Conservation (phyloP, 2,888 invertebrate genomes). For the Agonopterix subpropinquella region DNA sequence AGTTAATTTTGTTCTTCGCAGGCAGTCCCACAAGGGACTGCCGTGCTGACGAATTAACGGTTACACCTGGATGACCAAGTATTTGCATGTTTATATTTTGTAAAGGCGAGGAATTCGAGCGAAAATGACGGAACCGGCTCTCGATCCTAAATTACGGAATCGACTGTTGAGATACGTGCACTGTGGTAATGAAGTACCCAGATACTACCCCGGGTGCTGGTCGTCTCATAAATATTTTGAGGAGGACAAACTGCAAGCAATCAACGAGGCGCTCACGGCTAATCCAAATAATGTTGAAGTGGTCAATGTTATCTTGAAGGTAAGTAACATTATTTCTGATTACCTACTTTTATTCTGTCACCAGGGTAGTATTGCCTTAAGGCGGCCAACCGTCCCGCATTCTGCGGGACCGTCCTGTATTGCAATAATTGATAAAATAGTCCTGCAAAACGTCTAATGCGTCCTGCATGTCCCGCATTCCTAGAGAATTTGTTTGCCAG, state of each 20-base stretch:
- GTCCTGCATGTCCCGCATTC: no score
- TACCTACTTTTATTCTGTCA: no score
- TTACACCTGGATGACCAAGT: constrained; percentile 23
- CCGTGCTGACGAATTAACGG: constrained; percentile 4
- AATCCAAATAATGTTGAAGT: constrained; percentile 37
- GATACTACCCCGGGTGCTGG: constrained; percentile 76
- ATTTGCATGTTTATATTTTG: constrained; percentile 1
- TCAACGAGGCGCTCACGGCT: constrained; percentile 35
- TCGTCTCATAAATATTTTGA: constrained; percentile 66
- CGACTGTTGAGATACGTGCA: constrained; percentile 67
- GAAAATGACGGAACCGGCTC: constrained; percentile 38
- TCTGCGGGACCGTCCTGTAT: no score
- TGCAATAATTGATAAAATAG: no score
- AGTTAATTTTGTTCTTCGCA: constrained; percentile 32
- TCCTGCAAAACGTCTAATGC: no score
- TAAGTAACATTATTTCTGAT: constrained; percentile 14
- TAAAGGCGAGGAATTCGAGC: not conserved
- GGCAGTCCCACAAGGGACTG: constrained; percentile 21
- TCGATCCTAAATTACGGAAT: constrained; percentile 48
- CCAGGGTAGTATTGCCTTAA: no score
- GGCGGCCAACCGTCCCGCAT: no score
- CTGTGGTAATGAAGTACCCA: constrained; percentile 68
- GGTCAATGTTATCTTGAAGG: constrained; percentile 51
- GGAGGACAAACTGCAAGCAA: constrained; percentile 48
- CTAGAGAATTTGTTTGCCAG: no score